Base-by-base conservation (phyloP, 2,797 vertebrate species). In the Phataginus tetradactyla region DNA sequence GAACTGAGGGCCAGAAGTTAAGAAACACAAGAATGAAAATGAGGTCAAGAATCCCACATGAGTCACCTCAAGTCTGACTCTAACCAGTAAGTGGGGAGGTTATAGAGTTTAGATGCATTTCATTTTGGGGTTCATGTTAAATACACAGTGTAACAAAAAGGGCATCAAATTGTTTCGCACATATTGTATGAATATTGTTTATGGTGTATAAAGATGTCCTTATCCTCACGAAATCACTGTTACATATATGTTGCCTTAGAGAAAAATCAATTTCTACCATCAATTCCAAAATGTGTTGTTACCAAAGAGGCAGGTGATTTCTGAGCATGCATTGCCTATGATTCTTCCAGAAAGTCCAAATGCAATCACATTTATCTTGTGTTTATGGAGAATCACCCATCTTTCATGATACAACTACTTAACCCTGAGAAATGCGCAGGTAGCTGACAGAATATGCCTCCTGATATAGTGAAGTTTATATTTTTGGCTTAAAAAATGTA, bases 401-500 rank as follows among this genome's bases (percentile, higher is more conserved):
- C 14, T 92, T 86, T 88, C 51, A 39, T 61, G n/a, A 83, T 3
- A 5, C 23, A 7, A 32, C 10, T 86, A 17, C 39, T 59, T 68
- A 77, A 27, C 9, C 0, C 34, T 57, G 17, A 91, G 61, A 83
- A 86, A 66, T 32, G 10, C 6, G 17, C 7, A 12, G n/a, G 29
- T 53, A 72, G 20, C 34, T 86, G 39, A 34, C 10, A 39, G 0
- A 0, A 8, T 14, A 11, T 21, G 32, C 74, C 75, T 94, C 34
- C 12, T 42, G 29, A 51, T 25, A 66, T 37, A 3, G 11, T 5
- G 7, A 91, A 2, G 37, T 81, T 37, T n/a, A n/a, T 15, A 45
- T 53, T 83, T 97, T 85, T 61, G 5, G 18, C 39, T 93, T 93
- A 32, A 37, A 90, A 69, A 78, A 57, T 79, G 5, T 71, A 90